These are phyloP conservation scores for Grammomys surdaster DNA, from an alignment of 2,113 vertebrate species.

Conservation along the genomic window DNA sequence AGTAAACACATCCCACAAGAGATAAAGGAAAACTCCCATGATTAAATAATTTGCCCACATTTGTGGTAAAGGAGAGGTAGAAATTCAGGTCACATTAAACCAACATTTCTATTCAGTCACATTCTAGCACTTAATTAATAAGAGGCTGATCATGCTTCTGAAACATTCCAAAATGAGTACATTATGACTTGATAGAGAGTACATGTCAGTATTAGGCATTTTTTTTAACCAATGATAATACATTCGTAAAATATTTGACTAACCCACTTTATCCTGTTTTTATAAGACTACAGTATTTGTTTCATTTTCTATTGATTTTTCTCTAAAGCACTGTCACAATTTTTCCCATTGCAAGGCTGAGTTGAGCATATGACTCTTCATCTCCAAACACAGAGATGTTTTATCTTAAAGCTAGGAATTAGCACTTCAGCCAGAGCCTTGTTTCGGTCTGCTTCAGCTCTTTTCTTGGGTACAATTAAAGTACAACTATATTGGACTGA, in stretches of 20 bases:
- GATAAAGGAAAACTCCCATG: neutral
- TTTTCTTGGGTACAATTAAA: conserved; percentile 26
- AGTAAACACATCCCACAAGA: neutral
- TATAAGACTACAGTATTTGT: neutral
- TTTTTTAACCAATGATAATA: conserved; percentile 18
- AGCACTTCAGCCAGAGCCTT: conserved; percentile 37
- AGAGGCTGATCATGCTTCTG: neutral
- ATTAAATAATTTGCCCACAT: neutral
- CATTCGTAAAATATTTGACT: neutral
- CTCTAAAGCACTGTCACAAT: neutral
- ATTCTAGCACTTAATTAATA: neutral
- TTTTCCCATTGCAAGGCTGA: neutral
- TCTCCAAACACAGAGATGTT: conserved; percentile 23
- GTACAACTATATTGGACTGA: conserved; percentile 50
- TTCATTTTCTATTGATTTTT: neutral
- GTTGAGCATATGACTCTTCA: neutral
- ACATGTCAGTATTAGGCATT: neutral
- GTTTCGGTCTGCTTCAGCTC: neutral
- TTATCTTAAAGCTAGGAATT: conserved; percentile 18
- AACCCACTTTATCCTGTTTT: neutral
- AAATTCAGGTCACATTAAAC: neutral
- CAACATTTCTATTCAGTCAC: neutral
- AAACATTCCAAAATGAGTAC: neutral
- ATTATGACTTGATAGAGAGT: neutral
- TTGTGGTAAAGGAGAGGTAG: neutral